Evolutionary conservation across 2,113 vertebrate genomes (phyloP).

Genomic region (Psittacula cyanocephala): DNA sequence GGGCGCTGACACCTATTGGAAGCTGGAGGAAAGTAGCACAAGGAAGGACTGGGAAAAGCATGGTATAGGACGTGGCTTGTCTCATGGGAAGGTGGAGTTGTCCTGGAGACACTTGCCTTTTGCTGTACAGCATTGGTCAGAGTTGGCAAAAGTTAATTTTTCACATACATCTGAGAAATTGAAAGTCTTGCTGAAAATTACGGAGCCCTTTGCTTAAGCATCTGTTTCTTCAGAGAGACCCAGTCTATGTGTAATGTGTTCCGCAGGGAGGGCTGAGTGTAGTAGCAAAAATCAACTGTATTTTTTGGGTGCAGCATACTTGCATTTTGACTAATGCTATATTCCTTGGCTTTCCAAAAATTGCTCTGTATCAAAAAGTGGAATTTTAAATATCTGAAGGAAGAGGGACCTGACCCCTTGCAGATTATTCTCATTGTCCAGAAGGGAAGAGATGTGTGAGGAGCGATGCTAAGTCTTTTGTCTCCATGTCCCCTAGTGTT

Average conservation of each 20-base stretch:
- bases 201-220: neutral
- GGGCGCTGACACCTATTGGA: neutral
- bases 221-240: neutral
- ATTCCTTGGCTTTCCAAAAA: neutral
- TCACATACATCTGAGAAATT: neutral
- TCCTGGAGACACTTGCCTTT: neutral
- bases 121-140: neutral
- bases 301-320: neutral
- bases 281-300: neutral
- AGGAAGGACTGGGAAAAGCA: neutral
- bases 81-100: neutral
- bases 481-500: neutral
- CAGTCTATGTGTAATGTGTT: neutral
- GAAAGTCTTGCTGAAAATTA: neutral
- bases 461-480: neutral
- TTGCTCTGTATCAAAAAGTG: neutral
- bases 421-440: neutral
- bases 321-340: neutral
- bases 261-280: neutral
- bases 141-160: neutral
- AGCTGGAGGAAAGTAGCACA: neutral
- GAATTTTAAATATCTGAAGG: neutral
- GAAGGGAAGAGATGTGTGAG: neutral
- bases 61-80: neutral
- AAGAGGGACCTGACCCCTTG: neutral